A percentile compares a stretch with the other conserved stretches of the same genome.
Evolutionary conservation across 2,888 invertebrate genomes (phyloP).

Genomic region (Tortrix viridana): DNA sequence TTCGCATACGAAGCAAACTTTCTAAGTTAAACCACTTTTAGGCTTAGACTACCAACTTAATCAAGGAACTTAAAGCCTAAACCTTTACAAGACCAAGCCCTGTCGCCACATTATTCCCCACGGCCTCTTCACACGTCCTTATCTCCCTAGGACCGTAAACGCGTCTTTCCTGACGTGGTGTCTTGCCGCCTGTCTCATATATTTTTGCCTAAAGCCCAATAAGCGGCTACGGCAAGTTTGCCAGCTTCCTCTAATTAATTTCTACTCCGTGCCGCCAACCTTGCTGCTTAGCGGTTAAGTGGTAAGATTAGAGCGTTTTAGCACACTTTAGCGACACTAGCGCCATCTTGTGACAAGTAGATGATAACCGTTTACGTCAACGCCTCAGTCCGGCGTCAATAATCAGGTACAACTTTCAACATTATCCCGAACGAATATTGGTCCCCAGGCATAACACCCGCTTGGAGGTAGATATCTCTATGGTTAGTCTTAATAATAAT

Average conservation of each 20-base stretch:
- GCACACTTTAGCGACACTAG: too few species aligned
- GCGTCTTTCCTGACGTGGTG: slow-evolving; percentile 34
- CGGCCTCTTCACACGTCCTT: slow-evolving; percentile 24
- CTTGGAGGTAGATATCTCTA: too few species aligned
- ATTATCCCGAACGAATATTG: too few species aligned
- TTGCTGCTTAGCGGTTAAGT: slow-evolving; percentile 45
- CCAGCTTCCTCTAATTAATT: slow-evolving; percentile 81
- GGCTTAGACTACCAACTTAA: slow-evolving; percentile 1
- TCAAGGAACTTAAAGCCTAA: slow-evolving; percentile 10
- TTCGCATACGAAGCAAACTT: too few species aligned
- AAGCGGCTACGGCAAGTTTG: slow-evolving; percentile 74
- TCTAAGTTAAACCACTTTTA: background rate
- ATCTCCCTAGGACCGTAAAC: slow-evolving; percentile 13
- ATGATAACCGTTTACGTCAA: too few species aligned
- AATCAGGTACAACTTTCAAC: too few species aligned
- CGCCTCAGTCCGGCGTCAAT: too few species aligned
- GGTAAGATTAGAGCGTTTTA: slow-evolving; percentile 24
- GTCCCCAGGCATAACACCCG: too few species aligned
- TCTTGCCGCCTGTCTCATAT: slow-evolving; percentile 66
- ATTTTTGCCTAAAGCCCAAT: slow-evolving; percentile 78
- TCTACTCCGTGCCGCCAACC: slow-evolving; percentile 72
- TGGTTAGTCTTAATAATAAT: too few species aligned
- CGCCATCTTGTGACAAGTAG: too few species aligned
- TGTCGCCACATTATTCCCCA: slow-evolving; percentile 17
- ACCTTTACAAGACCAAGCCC: slow-evolving; percentile 18